Conservation (phyloP, 2,113 vertebrate species). For the Paraplagusia blochii region DNA sequence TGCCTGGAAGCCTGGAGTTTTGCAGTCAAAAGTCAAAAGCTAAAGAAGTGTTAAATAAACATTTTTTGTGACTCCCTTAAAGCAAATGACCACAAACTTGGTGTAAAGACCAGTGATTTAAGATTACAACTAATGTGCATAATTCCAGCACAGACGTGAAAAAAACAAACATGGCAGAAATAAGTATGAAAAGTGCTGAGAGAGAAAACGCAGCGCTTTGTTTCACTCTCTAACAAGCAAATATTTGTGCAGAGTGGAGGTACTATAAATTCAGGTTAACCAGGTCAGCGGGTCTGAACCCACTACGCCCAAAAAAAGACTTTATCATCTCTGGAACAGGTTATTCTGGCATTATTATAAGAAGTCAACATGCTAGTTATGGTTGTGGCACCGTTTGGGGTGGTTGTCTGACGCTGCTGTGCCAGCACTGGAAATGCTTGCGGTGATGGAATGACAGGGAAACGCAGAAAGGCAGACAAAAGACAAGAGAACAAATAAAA, state of each 20-base stretch:
- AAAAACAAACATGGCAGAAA: conserved; percentile 21
- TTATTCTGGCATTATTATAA: conserved; percentile 73
- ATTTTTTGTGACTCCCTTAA: too few relatives aligned
- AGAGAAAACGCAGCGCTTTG: conserved; percentile 14
- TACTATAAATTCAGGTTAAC: conserved; percentile 26
- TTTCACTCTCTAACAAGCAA: conserved; percentile 46
- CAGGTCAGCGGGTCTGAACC: conserved; percentile 19
- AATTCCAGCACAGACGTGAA: conserved; percentile 4
- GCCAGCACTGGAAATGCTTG: conserved; percentile 66
- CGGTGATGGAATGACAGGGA: conserved; percentile 53
- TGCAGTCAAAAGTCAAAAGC: too few relatives aligned
- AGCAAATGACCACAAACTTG: not conserved
- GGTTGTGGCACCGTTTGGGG: conserved; percentile 64
- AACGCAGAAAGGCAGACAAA: conserved; percentile 14
- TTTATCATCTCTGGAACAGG: conserved; percentile 37
- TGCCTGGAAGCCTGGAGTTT: too few relatives aligned
- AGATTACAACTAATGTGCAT: conserved; percentile 10
- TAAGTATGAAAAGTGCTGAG: conserved; percentile 14
- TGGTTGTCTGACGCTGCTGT: conserved; percentile 58
- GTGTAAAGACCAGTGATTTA: conserved; percentile 11
- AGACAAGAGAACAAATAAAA: conserved; percentile 2
- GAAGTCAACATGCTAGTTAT: conserved; percentile 68
- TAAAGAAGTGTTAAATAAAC: too few relatives aligned
- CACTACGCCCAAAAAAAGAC: conserved; percentile 19
- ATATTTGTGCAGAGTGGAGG: conserved; percentile 39